A percentile compares a stretch with the other conserved stretches of the same genome.
Evolutionary conservation across 2,113 vertebrate species (phyloP).

Genomic region (Uria lomvia): DNA sequence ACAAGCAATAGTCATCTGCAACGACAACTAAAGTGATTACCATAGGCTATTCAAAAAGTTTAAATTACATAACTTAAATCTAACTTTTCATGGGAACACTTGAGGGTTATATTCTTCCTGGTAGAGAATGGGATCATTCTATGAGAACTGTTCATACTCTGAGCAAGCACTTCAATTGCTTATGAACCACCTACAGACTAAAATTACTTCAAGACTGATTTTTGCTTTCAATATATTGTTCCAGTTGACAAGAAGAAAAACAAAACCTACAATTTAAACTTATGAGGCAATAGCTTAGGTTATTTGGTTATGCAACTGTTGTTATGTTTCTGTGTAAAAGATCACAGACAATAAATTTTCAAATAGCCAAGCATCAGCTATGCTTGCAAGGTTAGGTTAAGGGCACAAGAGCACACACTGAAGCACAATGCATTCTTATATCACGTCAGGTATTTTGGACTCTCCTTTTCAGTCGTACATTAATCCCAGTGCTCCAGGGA

Average conservation of each 20-base stretch:
- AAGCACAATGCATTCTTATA: not conserved
- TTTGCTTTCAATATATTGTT: not conserved
- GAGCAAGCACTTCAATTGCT: not conserved
- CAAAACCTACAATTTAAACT: not conserved
- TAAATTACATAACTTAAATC: not conserved
- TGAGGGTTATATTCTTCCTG: not conserved
- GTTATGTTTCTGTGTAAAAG: not conserved
- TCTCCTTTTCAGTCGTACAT: not conserved
- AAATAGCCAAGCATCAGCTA: not conserved
- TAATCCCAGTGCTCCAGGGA: not conserved
- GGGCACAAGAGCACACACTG: rapidly evolving
- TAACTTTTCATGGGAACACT: not conserved
- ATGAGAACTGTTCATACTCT: not conserved
- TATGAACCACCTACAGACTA: conserved; percentile 21
- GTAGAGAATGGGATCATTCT: not conserved
- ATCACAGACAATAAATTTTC: not conserved
- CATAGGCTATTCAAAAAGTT: not conserved
- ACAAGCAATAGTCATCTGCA: not conserved
- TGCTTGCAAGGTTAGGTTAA: not conserved
- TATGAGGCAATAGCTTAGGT: not conserved
- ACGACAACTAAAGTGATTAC: not conserved
- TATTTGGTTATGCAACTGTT: not conserved
- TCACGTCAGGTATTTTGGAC: not conserved
- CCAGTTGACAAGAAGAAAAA: conserved; percentile 4
- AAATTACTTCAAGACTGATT: not conserved